Base-by-base conservation (phyloP, 2,797 vertebrate species). In the Cetoscarus ocellatus region DNA sequence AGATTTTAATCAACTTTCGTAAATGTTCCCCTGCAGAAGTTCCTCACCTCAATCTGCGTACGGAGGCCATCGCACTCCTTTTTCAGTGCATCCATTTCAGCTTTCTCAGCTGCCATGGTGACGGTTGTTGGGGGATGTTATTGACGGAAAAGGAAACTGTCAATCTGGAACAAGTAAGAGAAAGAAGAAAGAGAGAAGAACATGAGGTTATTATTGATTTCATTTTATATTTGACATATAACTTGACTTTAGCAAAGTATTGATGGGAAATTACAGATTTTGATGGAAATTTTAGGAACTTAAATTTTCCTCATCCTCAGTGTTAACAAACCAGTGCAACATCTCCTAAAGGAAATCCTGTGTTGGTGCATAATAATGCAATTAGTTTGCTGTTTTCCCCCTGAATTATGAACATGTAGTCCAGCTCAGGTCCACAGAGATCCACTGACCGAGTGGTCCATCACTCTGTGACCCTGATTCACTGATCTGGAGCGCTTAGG, bases 21-120 rank as follows among this genome's bases (percentile, higher is more conserved):
- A 27, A 27, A 11, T 43, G 15, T 14, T 48, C 38, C 5, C 36
- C 13, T 15, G 18, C 15, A 35, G n/a, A 65, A 43, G 14, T 42
- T 1, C 7, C 90, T 95, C 95, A 99, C 98, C 93, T 96, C 95
- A 66, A 99, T 99, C 91, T 98, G 94, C 81, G 96, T 94, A 88
- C 97, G 98, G 88, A 99, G 95, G 84, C 94, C 90, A 67, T 98
- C 96, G 10, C 96, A 96, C 83, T 99, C 98, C 92, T 99, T 97
- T 89, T 96, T 97, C 92, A 99, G 92, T 53, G 94, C 91, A 13
- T 98, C 98, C 77, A 99, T 95, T 89, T 99, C 97, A 88, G 96
- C 91, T 84, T 93, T 93, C 75, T 93, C 91, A 82, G 91, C 82
- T 89, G 92, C 94, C 95, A 95, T 95, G 87, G 83, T 61, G 63